phyloP scores from a whole-genome alignment of 2,888 invertebrate species.

The Hypolimnas misippus region DNA sequence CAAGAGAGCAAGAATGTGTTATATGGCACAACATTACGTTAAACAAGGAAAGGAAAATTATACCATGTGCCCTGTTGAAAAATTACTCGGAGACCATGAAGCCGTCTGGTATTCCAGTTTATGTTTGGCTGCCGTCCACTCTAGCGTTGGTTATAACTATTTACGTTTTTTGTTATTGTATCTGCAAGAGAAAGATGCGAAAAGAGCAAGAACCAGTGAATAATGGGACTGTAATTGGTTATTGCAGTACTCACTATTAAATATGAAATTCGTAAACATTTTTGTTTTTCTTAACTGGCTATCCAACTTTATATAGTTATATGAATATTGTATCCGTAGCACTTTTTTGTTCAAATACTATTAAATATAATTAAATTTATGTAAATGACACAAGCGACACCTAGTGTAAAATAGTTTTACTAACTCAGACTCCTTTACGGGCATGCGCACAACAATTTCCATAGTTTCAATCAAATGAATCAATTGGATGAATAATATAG shows the following conservation, averaged over 20 bases:
- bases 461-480: no score
- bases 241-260: slow-evolving; percentile 32
- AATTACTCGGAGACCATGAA: slow-evolving; percentile 70
- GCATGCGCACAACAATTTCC: no score
- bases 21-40: slow-evolving; percentile 71
- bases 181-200: slow-evolving; percentile 54
- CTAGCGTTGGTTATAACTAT: slow-evolving; percentile 58
- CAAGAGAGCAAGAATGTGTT: slow-evolving; percentile 64
- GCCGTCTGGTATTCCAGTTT: slow-evolving; percentile 65
- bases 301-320: background rate
- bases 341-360: no score
- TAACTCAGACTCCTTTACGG: no score
- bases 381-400: no score
- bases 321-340: no score
- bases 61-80: slow-evolving; percentile 68
- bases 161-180: slow-evolving; percentile 61
- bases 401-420: no score
- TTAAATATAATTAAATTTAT: no score
- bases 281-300: background rate
- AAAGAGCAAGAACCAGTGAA: slow-evolving; percentile 57
- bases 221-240: slow-evolving; percentile 34
- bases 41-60: slow-evolving; percentile 56
- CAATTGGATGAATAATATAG: no score
- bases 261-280: background rate
- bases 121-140: slow-evolving; percentile 70